Percentiles rank a stretch among this genome's conserved stretches.
Evolutionary conservation across 1,140 invertebrate genomes (phyloP).

Genomic region (Druon quercuslanigerum): DNA sequence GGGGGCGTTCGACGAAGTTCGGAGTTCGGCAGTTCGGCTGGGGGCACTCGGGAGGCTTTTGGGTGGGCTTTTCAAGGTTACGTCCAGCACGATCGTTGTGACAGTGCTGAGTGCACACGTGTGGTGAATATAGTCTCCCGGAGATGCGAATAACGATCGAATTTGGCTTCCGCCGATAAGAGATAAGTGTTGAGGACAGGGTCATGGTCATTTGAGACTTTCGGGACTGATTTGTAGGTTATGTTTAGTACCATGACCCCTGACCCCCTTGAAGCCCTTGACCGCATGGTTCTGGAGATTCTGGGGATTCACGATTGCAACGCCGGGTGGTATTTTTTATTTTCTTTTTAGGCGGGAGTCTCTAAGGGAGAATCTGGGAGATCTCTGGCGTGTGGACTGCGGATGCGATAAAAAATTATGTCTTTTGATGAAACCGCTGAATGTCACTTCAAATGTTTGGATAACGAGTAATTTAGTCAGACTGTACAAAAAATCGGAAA

Average conservation of each 20-base stretch:
- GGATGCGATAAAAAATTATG: no score
- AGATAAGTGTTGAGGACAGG: neutral
- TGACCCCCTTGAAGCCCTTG: no score
- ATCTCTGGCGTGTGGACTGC: no score
- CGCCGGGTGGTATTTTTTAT: no score
- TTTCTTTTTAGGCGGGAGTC: no score
- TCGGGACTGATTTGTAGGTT: neutral
- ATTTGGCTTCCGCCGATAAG: slow-evolving; percentile 5
- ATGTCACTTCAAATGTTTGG: no score
- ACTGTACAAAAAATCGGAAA: no score
- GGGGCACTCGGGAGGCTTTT: slow-evolving; percentile 30
- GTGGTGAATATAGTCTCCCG: slow-evolving; percentile 27
- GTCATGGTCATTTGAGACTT: neutral
- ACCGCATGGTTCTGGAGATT: no score
- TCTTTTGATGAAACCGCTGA: no score
- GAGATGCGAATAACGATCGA: slow-evolving; percentile 10
- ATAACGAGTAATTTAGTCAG: no score
- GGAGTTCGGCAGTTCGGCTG: slow-evolving; percentile 37
- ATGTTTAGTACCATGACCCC: neutral
- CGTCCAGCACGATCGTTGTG: slow-evolving; percentile 66
- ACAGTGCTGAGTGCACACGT: slow-evolving; percentile 12
- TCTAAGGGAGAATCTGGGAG: no score
- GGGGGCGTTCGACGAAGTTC: slow-evolving; percentile 31
- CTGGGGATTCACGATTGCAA: no score
- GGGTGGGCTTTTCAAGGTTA: slow-evolving; percentile 72